Percentiles rank a stretch among this genome's conserved stretches.
These are phyloP conservation scores for Eriocheir sinensis DNA, from an alignment of 1,140 invertebrate species.

Conservation along the genomic window DNA sequence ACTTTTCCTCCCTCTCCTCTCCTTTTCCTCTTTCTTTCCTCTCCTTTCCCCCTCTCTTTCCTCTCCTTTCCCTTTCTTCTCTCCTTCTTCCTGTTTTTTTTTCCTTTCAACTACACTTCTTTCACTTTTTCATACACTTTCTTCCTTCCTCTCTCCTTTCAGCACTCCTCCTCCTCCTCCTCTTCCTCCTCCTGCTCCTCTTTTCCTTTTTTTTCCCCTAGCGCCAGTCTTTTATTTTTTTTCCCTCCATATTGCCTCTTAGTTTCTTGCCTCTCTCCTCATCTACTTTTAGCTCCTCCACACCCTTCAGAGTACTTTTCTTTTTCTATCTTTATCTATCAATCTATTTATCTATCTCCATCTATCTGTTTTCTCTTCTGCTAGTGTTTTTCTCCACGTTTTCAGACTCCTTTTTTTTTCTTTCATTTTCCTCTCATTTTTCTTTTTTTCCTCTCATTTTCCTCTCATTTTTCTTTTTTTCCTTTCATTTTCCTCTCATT, in stretches of 20 bases:
- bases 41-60: not conserved
- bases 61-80: not conserved
- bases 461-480: not conserved
- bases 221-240: not conserved
- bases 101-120: not conserved
- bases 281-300: not conserved
- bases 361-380: not conserved
- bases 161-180: not conserved
- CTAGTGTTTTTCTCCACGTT: not conserved
- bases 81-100: not conserved
- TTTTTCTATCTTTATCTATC: not conserved
- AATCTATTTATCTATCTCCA: not conserved
- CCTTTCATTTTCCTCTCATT: too few species aligned
- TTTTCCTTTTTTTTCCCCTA: not conserved
- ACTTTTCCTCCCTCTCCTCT: not conserved
- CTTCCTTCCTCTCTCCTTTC: not conserved
- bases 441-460: not conserved
- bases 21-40: not conserved
- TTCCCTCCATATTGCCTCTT: not conserved
- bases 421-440: too few species aligned
- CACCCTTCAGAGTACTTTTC: not conserved
- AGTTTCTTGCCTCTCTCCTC: not conserved
- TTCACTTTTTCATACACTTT: not conserved
- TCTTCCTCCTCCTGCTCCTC: not conserved
- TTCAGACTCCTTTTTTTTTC: not conserved